Base-by-base conservation (phyloP, 1,140 invertebrate species). In the Trichogramma pretiosum region DNA sequence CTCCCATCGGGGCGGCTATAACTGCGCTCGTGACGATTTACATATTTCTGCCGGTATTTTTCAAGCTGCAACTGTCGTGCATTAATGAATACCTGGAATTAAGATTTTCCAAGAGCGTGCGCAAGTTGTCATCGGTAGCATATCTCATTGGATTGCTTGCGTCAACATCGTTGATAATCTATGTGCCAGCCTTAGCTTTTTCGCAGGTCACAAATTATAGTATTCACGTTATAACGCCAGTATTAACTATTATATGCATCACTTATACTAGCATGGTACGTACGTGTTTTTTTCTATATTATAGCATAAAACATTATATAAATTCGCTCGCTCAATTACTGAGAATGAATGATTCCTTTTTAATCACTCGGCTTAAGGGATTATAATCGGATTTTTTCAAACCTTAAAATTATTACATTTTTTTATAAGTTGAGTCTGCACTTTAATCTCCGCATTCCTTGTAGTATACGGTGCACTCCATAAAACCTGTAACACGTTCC, bases 41-140 rank as follows among this genome's bases (percentile, higher is more conserved):
- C 61, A 56, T 83, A 16, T 84, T 77, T 56, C 64, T 88, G 53
- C 78, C 83, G 37, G 80, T 91, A 0, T 91, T 90, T 61, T 87
- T 83, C 62, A 77, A 80, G 41, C 72, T 91, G 2, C 78, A 85
- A 58, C 59, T 85, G 4, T 82, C 81, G n/a, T 87, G 84, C 41
- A 79, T 77, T 36, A 91, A 87, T 62, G 81, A 89, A 76, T 90
- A 90, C 64, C 65, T 90, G 32, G 79, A 84, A 46, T 55, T 79
- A 8, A 68, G 84, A 41, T 87, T 86, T 61, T 68, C 78, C 35
- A 74, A 74, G 46, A 64, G 73, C 1, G 77, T 85, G 0, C 67
- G 82, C 33, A 62, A 74, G 7, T 56, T 84, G 8, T 81, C 77
- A 0, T 85, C 83, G 0, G 72, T 78, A 26, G 72, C 83, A 28